A percentile compares a stretch with the other conserved stretches of the same genome.
These are phyloP conservation scores for Psittacus erithacus DNA, from an alignment of 2,113 vertebrate species.

Conservation along the genomic window DNA sequence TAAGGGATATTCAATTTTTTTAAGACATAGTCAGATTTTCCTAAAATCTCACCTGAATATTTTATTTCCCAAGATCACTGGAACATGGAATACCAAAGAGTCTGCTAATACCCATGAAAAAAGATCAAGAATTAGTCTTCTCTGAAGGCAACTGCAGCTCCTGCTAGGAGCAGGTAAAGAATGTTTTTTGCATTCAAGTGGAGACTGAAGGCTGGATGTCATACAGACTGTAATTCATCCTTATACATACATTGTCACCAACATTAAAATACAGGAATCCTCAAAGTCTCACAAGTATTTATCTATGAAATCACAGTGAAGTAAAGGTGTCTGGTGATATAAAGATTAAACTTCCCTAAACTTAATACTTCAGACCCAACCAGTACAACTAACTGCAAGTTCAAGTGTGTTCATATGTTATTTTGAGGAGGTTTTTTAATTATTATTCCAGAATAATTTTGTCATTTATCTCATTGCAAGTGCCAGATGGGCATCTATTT, in stretches of 20 bases:
- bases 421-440: neutral
- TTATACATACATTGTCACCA: neutral
- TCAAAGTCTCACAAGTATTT: neutral
- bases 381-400: neutral
- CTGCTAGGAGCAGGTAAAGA: neutral
- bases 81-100: neutral
- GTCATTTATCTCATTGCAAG: neutral
- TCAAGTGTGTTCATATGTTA: neutral
- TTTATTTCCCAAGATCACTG: neutral
- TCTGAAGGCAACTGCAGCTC: neutral
- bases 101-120: neutral
- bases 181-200: neutral
- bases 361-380: neutral
- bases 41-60: neutral
- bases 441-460: neutral
- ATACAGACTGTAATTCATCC: neutral
- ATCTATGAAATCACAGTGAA: neutral
- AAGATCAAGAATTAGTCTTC: neutral
- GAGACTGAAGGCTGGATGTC: neutral
- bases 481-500: neutral
- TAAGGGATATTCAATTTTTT: neutral
- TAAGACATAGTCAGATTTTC: neutral
- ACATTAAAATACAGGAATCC: neutral
- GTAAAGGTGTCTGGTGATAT: neutral
- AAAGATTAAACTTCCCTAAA: neutral